Conservation (phyloP, 2,113 vertebrate species). For the Salvelinus namaycush region DNA sequence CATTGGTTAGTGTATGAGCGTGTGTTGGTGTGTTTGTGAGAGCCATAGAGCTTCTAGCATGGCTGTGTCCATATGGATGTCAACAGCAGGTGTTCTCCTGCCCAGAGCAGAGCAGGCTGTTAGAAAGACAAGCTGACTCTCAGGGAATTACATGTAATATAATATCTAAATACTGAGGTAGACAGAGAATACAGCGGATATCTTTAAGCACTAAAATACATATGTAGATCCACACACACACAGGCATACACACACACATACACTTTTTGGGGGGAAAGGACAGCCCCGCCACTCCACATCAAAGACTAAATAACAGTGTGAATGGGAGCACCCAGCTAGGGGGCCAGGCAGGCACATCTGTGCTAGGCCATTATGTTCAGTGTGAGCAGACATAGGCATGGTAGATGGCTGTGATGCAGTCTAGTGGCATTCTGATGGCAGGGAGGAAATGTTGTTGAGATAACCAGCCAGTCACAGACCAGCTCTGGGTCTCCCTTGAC, state of each 20-base stretch:
- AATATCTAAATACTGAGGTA: neutral
- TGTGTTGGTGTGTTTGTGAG: neutral
- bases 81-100: neutral
- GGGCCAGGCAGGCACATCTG: neutral
- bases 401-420: conserved; percentile 5
- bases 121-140: neutral
- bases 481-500: neutral
- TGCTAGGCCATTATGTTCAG: neutral
- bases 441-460: neutral
- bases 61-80: neutral
- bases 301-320: neutral
- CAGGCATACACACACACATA: no score
- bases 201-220: no score
- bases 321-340: neutral
- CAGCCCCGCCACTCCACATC: no score
- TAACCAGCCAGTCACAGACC: neutral
- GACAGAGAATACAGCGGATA: neutral
- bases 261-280: no score
- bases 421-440: conserved; percentile 13
- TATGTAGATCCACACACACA: no score
- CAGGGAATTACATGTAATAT: neutral
- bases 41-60: neutral
- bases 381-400: neutral
- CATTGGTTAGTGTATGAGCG: neutral
- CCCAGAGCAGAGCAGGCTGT: conserved; percentile 11